These are phyloP conservation scores for Archilochus colubris DNA, from an alignment of 2,113 vertebrate species.

Conservation along the genomic window DNA sequence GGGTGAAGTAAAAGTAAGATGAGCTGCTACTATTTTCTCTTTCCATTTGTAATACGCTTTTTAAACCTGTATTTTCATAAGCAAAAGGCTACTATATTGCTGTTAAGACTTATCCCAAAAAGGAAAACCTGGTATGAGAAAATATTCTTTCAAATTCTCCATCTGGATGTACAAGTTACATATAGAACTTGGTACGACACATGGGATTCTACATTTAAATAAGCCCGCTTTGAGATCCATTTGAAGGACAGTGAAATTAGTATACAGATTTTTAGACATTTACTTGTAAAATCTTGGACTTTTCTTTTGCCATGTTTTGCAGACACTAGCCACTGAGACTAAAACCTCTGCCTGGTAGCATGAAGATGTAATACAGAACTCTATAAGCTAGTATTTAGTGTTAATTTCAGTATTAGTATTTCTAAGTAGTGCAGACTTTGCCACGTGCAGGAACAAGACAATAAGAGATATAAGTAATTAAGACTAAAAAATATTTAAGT, in stretches of 20 bases:
- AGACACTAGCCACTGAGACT: background rate
- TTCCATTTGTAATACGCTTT: background rate
- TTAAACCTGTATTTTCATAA: background rate
- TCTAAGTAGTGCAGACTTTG: background rate
- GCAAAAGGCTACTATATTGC: background rate
- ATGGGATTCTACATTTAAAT: background rate
- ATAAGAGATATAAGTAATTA: background rate
- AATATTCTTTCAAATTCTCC: background rate
- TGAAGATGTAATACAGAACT: background rate
- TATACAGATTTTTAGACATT: background rate
- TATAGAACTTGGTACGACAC: background rate
- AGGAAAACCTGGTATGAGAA: background rate
- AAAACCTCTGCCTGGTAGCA: background rate
- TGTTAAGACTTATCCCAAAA: background rate
- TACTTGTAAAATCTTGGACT: background rate
- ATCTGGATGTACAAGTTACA: background rate
- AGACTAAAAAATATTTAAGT: background rate
- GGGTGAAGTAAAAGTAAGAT: conserved; percentile 25
- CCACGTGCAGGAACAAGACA: background rate
- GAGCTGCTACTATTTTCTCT: background rate
- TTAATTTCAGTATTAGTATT: background rate
- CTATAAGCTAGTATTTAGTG: background rate
- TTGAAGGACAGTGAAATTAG: background rate
- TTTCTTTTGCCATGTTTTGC: background rate
- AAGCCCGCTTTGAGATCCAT: background rate